phyloP scores from a whole-genome alignment of 2,797 vertebrate species.

The Microctenopoma steveboyesi region DNA sequence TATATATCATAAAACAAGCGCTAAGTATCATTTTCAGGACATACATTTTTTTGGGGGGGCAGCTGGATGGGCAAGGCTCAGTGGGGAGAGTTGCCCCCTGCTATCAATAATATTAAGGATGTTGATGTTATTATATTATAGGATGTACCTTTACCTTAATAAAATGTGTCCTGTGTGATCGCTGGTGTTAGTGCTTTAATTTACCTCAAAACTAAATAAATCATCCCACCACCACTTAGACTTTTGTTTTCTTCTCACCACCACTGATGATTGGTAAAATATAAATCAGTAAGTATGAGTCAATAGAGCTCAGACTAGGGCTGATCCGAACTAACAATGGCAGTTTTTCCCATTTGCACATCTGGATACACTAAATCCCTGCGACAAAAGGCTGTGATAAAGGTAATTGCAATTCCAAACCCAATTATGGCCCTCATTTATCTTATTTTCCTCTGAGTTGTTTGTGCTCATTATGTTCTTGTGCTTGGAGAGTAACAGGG shows the following conservation, averaged over 20 bases:
- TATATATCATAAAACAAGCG: too few relatives aligned
- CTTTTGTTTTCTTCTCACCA: conserved; percentile 22
- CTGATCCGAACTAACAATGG: conserved; percentile 54
- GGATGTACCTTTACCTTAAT: too few relatives aligned
- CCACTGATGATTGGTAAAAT: conserved; percentile 48
- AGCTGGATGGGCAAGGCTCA: too few relatives aligned
- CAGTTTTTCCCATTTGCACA: conserved; percentile 60
- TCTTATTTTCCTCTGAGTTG: conserved; percentile 68
- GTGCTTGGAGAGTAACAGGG: conserved; percentile 50
- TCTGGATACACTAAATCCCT: conserved; percentile 63
- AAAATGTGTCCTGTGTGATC: not conserved
- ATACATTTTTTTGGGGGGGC: too few relatives aligned
- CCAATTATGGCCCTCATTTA: conserved; percentile 71
- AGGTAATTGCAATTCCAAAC: conserved; percentile 72
- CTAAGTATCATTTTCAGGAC: too few relatives aligned
- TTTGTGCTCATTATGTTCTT: conserved; percentile 64
- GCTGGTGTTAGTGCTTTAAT: not conserved
- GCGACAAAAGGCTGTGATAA: conserved; percentile 67
- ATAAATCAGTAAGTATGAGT: conserved; percentile 53
- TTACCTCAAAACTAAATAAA: conserved; percentile 7
- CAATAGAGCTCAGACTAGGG: conserved; percentile 22
- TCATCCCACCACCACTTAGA: not conserved
- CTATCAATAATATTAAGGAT: too few relatives aligned
- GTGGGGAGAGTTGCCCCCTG: too few relatives aligned
- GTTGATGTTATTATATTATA: too few relatives aligned